Conservation (phyloP, 2,888 invertebrate species). For the Drosophila austrosaltans region DNA sequence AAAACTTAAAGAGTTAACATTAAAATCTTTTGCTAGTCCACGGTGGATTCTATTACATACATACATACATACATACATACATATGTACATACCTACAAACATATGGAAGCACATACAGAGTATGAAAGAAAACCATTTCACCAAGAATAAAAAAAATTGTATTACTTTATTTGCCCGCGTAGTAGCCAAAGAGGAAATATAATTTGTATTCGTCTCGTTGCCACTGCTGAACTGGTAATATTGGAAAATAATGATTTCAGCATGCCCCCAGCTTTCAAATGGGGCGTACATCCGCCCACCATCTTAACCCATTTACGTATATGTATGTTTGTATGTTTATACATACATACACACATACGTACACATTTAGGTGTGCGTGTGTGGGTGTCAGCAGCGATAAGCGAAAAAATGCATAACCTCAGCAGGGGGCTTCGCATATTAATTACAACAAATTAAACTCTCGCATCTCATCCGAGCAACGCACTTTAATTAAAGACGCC, state of each 20-base stretch:
- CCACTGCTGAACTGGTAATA: slow-evolving; percentile 2
- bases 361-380: background rate
- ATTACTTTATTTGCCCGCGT: background rate
- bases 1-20: no score
- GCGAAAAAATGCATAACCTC: slow-evolving; percentile 27
- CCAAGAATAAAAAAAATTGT: no score
- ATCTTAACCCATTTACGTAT: slow-evolving; percentile 7
- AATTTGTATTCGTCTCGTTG: background rate
- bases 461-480: slow-evolving; percentile 25
- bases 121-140: no score
- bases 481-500: slow-evolving; percentile 65
- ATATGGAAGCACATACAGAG: no score
- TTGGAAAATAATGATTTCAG: slow-evolving; percentile 8
- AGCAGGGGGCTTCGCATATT: slow-evolving; percentile 37
- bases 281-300: background rate
- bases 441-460: slow-evolving; percentile 54
- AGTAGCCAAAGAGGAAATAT: background rate
- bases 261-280: slow-evolving; percentile 1
- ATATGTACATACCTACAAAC: no score
- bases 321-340: background rate
- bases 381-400: slow-evolving; percentile 15
- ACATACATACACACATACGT: background rate
- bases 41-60: no score
- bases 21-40: no score
- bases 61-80: no score